Evolutionary conservation across 2,113 vertebrate genomes (phyloP).

Genomic region (Lynx canadensis): DNA sequence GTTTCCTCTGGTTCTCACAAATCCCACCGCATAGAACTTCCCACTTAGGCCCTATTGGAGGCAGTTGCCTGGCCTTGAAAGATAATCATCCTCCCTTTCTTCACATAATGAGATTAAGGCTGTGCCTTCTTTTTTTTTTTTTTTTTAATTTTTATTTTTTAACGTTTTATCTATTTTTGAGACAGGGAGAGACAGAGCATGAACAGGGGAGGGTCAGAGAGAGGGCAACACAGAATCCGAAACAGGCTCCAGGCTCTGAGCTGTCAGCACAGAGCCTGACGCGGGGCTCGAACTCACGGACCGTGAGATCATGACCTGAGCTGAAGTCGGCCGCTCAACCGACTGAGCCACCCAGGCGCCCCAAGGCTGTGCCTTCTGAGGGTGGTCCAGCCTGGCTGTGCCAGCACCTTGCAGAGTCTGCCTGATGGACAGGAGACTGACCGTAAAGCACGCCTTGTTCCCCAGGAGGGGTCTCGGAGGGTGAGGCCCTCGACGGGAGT

Average conservation of each 20-base stretch:
- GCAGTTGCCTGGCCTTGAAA: not conserved
- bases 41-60: not conserved
- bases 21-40: not conserved
- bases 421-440: not conserved
- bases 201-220: too few species aligned
- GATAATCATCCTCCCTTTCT: not conserved
- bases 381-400: too few species aligned
- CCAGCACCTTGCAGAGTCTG: rapidly evolving
- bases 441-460: not conserved
- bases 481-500: rapidly evolving
- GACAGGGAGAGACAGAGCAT: too few species aligned
- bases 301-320: too few species aligned
- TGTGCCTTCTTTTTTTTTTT: not conserved
- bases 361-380: not conserved
- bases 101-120: not conserved
- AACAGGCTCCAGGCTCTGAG: too few species aligned
- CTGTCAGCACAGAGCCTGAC: too few species aligned
- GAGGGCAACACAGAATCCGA: too few species aligned
- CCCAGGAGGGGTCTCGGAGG: not conserved
- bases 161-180: too few species aligned
- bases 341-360: too few species aligned
- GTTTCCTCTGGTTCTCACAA: not conserved
- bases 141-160: too few species aligned
- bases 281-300: too few species aligned
- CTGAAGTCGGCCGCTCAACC: too few species aligned